Evolutionary conservation across 2,113 vertebrate species (phyloP), one percentile per base, ranked within the genome.

Genomic region (Callorhinus ursinus): DNA sequence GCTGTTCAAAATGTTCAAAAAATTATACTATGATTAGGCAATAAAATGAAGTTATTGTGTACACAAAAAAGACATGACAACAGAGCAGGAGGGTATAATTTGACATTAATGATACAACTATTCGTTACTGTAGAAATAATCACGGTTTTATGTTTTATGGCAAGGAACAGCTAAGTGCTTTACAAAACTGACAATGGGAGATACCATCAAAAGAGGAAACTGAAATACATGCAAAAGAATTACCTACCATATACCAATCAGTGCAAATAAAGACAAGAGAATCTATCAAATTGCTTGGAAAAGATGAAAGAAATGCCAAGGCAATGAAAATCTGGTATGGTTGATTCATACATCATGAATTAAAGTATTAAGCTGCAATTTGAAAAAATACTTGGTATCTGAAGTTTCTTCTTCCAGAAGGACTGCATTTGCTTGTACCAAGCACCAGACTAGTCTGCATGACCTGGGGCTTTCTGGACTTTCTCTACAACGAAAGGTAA

Each of bases 1-100:
- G 31, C 28, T 51, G 14, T 90, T 95, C 26, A 57, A 89, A 94
- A 67, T 82, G 26, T 76, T 96, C 13, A 69, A 92, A 85, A 91
- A 94, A 74, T 72, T 80, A 84, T 31, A 39, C 63, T 55, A 36
- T 39, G 11, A 71, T 81, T 81, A 77, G 21, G 51, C 69, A 88
- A 83, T 71, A 69, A 76, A 92, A 97, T 67, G 76, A 88, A 94
- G 51, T n/a, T 69, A 87, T 1, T 71, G 5, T 79, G 2, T 84
- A 88, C 15, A 83, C 9, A 77, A n/a, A 91, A 49, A 87, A 88
- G 14, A 36, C 15, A 88, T 61, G 5, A 90, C 87, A 72, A 69
- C 28, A 77, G 46, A 79, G 36, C 59, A 57, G 5, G 14, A 82
- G 9, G 10, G 31, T 65, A 84, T 46, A 94, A 94, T 31, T n/a